Evolutionary conservation across 2,113 vertebrate species (phyloP).

Genomic region (Neofelis nebulosa): DNA sequence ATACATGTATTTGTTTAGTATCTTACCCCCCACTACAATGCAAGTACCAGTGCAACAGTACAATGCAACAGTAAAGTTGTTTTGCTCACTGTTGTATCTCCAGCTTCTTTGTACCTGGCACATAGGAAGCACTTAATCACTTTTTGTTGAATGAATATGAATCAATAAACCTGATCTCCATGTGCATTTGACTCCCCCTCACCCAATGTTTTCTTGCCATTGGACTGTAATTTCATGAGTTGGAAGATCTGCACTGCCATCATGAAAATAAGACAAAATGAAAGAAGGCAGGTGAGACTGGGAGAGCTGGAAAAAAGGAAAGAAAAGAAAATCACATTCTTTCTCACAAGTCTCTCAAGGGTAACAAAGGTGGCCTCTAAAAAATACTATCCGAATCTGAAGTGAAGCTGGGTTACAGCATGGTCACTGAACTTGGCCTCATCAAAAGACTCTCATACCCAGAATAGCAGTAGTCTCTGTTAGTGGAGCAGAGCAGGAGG

Average conservation of each 20-base stretch:
- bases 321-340: not conserved
- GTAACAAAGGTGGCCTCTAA: not conserved
- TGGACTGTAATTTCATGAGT: not conserved
- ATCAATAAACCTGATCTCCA: not conserved
- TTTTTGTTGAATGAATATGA: conserved; percentile 18
- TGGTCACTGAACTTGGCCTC: not conserved
- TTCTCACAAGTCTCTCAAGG: not conserved
- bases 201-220: not conserved
- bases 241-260: not conserved
- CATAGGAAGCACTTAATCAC: not conserved
- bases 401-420: not conserved
- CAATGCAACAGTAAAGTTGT: not conserved
- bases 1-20: not conserved
- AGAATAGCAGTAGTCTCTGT: not conserved
- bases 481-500: not conserved
- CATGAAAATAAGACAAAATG: not conserved
- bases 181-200: not conserved
- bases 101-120: not conserved
- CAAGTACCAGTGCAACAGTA: not conserved
- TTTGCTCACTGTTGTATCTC: not conserved
- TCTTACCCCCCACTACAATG: not conserved
- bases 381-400: not conserved
- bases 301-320: not conserved
- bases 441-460: not conserved
- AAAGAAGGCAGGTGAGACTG: not conserved